phyloP scores from a whole-genome alignment of 2,113 vertebrate species.

The rat (Rattus norvegicus) region GRCr8 NC_086038.1:33605501-33606000 shows the following conservation, averaged over 20 bases:
- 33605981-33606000: constrained; percentile 5
- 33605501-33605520: background rate
- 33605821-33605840: background rate
- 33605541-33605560: no score
- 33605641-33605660: background rate
- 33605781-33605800: background rate
- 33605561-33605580: no score
- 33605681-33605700: background rate
- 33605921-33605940: constrained; percentile 9
- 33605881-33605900: background rate
- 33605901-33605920: constrained; percentile 3
- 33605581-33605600: background rate
- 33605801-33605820: background rate
- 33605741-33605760: background rate
- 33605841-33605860: background rate
- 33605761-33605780: background rate
- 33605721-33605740: background rate
- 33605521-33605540: background rate
- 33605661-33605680: background rate
- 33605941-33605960: constrained; percentile 21
- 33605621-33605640: background rate
- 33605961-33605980: constrained; percentile 41
- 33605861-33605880: background rate
- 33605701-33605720: background rate
- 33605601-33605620: background rate